These are phyloP conservation scores for Xiphydria camelus DNA, from an alignment of 2,888 invertebrate species.

Conservation along the genomic window DNA sequence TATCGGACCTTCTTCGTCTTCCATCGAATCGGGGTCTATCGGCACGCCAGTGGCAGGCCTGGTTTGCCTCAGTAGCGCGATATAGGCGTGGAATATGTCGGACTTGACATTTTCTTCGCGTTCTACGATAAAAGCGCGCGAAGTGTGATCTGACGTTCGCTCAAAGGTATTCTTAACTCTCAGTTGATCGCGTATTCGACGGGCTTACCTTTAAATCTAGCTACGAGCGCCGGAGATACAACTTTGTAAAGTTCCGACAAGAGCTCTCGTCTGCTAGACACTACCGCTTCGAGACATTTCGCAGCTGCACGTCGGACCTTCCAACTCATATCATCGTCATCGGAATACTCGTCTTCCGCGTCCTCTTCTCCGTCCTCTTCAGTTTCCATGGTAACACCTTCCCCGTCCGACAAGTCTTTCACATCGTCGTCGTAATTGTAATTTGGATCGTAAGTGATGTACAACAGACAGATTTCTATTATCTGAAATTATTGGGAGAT, in stretches of 20 bases:
- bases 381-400: constrained; percentile 70
- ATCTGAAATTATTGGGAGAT: constrained; percentile 62
- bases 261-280: constrained; percentile 89
- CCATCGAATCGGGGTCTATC: constrained; percentile 72
- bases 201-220: constrained; percentile 82
- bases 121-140: constrained; percentile 64
- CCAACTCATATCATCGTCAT: constrained; percentile 99
- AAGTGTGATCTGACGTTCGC: too few species aligned
- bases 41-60: constrained; percentile 70
- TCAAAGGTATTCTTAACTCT: too few species aligned
- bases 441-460: constrained; percentile 97
- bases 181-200: too few species aligned
- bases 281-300: constrained; percentile 95
- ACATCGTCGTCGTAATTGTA: constrained; percentile 96
- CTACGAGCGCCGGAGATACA: constrained; percentile 89
- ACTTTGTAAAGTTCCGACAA: constrained; percentile 85
- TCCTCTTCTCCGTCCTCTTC: constrained; percentile 69
- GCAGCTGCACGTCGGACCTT: constrained; percentile 95
- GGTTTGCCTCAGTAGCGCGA: constrained; percentile 89
- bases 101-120: constrained; percentile 99
- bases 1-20: constrained; percentile 74
- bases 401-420: constrained; percentile 73
- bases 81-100: constrained; percentile 96
- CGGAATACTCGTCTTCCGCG: constrained; percentile 91
- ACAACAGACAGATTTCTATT: constrained; percentile 83